Percentiles rank a stretch among this genome's conserved stretches.
These are phyloP conservation scores for Caenorhabditis sinica DNA, from an alignment of 2,888 invertebrate genomes.

Conservation along the genomic window DNA sequence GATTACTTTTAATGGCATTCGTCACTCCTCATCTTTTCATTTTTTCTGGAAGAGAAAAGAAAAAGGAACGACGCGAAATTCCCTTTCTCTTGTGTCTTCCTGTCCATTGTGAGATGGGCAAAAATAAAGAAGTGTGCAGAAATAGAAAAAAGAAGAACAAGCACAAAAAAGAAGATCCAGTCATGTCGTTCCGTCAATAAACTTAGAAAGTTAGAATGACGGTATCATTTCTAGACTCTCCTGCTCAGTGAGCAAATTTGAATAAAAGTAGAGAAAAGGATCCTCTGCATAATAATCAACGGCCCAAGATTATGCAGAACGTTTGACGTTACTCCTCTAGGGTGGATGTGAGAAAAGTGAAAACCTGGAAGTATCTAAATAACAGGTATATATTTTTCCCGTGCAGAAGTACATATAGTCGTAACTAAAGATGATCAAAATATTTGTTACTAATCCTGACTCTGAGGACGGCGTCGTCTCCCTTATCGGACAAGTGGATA, in stretches of 20 bases:
- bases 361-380: slow-evolving; percentile 29
- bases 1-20: slow-evolving; percentile 63
- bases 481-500: slow-evolving; percentile 13
- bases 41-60: slow-evolving; percentile 2
- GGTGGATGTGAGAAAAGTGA: slow-evolving; percentile 13
- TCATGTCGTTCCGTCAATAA: slow-evolving; percentile 20
- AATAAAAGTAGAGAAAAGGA: slow-evolving; percentile 37
- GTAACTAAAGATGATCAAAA: slow-evolving; percentile 25
- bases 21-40: slow-evolving; percentile 37
- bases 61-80: slow-evolving; percentile 28
- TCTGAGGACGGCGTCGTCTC: background rate
- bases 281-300: slow-evolving; percentile 46
- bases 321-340: slow-evolving; percentile 39
- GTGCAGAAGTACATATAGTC: slow-evolving; percentile 19
- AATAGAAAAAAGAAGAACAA: background rate
- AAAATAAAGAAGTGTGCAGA: slow-evolving; percentile 26
- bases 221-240: slow-evolving; percentile 37
- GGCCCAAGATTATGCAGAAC: slow-evolving; percentile 49
- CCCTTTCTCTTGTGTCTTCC: slow-evolving; percentile 18
- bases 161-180: slow-evolving; percentile 6
- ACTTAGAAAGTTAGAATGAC: slow-evolving; percentile 29
- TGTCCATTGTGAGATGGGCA: slow-evolving; percentile 1
- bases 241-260: slow-evolving; percentile 5
- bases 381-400: slow-evolving; percentile 3
- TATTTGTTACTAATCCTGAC: slow-evolving; percentile 39